phyloP scores from a whole-genome alignment of 2,113 vertebrate genomes.

The Hemibagrus wyckioides region DNA sequence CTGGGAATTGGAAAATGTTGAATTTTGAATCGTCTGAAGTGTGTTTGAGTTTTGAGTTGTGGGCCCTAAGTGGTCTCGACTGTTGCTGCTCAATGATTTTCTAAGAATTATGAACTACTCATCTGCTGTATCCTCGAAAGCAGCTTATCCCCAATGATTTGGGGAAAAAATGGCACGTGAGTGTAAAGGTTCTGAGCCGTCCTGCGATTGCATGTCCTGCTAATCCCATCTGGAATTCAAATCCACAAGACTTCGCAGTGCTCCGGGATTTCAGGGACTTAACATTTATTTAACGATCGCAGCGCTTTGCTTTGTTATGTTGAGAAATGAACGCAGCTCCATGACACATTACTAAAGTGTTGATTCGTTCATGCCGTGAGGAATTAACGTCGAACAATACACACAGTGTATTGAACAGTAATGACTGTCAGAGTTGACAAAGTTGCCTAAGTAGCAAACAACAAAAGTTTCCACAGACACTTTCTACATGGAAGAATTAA shows the following conservation, averaged over 20 bases:
- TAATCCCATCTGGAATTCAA: not conserved
- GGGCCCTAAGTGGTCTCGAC: not conserved
- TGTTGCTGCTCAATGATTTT: not conserved
- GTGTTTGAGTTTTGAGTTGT: not conserved
- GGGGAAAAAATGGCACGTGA: not conserved
- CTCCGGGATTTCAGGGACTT: not conserved
- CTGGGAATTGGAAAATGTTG: not conserved
- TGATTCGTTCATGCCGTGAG: not conserved
- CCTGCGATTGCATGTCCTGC: not conserved
- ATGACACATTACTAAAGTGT: not conserved
- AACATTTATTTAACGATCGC: not conserved
- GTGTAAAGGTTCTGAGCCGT: constrained; percentile 1
- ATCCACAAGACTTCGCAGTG: not conserved
- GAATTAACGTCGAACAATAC: not conserved
- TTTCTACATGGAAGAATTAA: constrained; percentile 55
- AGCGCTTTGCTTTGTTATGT: not conserved
- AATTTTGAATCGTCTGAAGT: not conserved
- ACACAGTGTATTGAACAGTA: not conserved
- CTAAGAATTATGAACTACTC: not conserved
- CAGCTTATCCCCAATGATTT: not conserved
- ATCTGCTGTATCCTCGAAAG: not conserved
- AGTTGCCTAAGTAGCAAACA: constrained; percentile 23
- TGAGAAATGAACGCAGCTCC: not conserved
- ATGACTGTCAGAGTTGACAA: not conserved
- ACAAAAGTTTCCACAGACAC: constrained; percentile 25